Conservation (phyloP, 2,113 vertebrate species). For the Balaenoptera acutorostrata region DNA sequence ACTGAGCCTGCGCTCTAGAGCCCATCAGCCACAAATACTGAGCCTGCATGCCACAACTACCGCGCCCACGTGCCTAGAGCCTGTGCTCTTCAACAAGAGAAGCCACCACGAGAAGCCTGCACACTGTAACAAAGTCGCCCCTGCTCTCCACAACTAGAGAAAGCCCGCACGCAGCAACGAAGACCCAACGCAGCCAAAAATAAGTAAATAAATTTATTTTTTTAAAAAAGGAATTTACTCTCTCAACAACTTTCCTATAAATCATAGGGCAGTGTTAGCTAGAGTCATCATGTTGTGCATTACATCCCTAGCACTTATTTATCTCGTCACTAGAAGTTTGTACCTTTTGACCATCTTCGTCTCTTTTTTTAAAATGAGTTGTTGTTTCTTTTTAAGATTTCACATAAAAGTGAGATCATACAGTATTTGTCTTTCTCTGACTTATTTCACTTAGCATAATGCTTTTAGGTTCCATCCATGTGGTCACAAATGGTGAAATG, state of each 20-base stretch:
- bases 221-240: not conserved
- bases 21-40: no score
- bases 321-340: not conserved
- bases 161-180: rapidly evolving
- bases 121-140: no score
- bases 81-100: no score
- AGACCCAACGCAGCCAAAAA: no score
- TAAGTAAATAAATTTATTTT: no score
- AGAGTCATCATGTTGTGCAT: not conserved
- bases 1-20: no score
- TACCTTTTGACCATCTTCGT: not conserved
- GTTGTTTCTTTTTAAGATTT: not conserved
- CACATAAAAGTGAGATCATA: not conserved
- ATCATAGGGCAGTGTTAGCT: no score
- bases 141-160: no score
- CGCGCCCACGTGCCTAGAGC: no score
- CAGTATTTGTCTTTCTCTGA: not conserved
- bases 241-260: not conserved
- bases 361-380: not conserved
- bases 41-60: no score
- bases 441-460: not conserved
- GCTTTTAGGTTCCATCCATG: not conserved
- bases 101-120: no score
- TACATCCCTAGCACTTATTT: not conserved
- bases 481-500: not conserved